phyloP scores from a whole-genome alignment of 2,797 vertebrate species.

The Geotrypetes seraphini region DNA sequence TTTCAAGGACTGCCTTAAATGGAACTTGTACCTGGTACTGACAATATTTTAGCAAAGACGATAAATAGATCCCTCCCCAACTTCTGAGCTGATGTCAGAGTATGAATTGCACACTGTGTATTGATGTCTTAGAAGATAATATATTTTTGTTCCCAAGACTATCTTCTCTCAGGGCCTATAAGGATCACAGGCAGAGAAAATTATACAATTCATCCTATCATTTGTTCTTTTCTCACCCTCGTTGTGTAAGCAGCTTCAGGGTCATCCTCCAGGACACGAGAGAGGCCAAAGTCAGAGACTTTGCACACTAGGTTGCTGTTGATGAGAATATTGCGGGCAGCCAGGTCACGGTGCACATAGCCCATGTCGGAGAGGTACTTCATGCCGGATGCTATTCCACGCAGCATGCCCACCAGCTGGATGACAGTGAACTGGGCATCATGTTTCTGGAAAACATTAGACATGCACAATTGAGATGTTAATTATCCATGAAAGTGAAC shows the following conservation, averaged over 20 bases:
- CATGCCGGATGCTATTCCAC: conserved; percentile 78
- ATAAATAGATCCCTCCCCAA: too few species aligned
- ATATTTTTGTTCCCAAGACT: too few species aligned
- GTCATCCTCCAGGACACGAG: conserved; percentile 64
- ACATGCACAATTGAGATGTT: conserved; percentile 8
- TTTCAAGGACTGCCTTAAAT: too few species aligned
- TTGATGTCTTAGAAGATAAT: too few species aligned
- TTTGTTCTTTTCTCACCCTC: conserved; percentile 50
- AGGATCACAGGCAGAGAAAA: too few species aligned
- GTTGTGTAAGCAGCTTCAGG: conserved; percentile 70
- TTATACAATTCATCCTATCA: too few species aligned
- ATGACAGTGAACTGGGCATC: conserved; percentile 95
- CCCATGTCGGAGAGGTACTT: conserved; percentile 80
- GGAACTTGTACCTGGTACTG: too few species aligned
- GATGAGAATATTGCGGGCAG: conserved; percentile 65
- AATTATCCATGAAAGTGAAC: conserved; percentile 10
- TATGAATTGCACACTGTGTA: too few species aligned
- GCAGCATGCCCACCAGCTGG: conserved; percentile 78
- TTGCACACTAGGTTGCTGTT: conserved; percentile 69
- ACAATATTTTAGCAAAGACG: too few species aligned
- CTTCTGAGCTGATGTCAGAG: too few species aligned
- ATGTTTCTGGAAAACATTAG: conserved; percentile 70
- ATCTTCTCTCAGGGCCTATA: too few species aligned
- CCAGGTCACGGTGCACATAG: conserved; percentile 72
- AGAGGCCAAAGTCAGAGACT: conserved; percentile 69